phyloP scores from a whole-genome alignment of 2,888 invertebrate species.

The Pandemis cinnamomeana region DNA sequence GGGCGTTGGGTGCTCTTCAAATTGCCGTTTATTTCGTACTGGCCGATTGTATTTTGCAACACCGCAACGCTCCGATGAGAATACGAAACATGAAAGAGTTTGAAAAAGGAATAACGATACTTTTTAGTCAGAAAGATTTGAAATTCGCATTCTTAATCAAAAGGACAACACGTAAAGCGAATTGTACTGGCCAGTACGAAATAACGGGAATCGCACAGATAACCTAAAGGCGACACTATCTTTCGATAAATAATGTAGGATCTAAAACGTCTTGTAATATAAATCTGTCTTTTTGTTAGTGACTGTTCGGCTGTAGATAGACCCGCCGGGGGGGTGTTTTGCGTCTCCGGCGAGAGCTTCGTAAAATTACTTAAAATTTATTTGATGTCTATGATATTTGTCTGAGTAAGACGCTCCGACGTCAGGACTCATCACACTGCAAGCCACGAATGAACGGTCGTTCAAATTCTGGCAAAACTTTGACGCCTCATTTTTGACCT shows the following conservation, averaged over 20 bases:
- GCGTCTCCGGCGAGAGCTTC: conserved; percentile 26
- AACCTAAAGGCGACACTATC: conserved; percentile 6
- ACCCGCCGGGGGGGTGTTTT: conserved; percentile 14
- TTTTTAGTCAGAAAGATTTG: background rate
- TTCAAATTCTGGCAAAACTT: conserved; percentile 73
- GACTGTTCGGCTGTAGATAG: conserved; percentile 40
- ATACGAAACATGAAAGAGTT: background rate
- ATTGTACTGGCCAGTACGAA: background rate
- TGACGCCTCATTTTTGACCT: conserved; percentile 76
- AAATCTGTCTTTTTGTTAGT: conserved; percentile 31
- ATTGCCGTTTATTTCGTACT: conserved; percentile 2
- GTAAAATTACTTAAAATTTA: conserved; percentile 34
- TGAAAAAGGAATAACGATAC: background rate
- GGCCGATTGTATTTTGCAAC: conserved; percentile 1
- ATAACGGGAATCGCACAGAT: background rate
- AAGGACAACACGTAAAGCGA: background rate
- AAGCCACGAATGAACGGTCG: conserved; percentile 64
- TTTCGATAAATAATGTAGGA: conserved; percentile 23
- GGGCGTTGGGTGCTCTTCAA: conserved; percentile 11
- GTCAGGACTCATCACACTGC: conserved; percentile 36
- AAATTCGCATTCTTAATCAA: background rate
- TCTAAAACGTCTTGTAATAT: conserved; percentile 32
- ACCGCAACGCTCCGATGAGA: background rate
- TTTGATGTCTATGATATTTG: conserved; percentile 40
- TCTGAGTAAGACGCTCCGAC: conserved; percentile 10